A percentile compares a stretch with the other conserved stretches of the same genome.
Evolutionary conservation across 2,888 invertebrate genomes (phyloP).

Genomic region (Mesorhabditis sp.): DNA sequence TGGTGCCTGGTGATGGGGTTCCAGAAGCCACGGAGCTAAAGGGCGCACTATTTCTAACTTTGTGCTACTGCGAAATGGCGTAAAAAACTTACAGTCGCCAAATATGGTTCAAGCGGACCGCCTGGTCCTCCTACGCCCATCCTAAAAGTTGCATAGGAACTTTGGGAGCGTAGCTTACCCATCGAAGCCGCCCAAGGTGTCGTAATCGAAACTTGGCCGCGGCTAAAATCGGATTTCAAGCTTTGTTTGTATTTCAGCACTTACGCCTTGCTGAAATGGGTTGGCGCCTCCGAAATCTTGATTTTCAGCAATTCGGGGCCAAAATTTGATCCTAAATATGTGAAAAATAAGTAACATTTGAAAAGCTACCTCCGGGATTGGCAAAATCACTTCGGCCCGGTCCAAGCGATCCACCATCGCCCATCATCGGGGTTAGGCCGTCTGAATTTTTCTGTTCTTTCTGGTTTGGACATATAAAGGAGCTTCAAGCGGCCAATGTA

Average conservation of each 20-base stretch:
- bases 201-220: not conserved
- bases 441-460: not conserved
- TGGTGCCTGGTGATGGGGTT: slow-evolving; percentile 1
- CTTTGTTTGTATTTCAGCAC: no score
- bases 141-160: not conserved
- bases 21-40: not conserved
- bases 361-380: not conserved
- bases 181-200: not conserved
- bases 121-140: not conserved
- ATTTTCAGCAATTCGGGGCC: not conserved
- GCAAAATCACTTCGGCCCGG: slow-evolving; percentile 2
- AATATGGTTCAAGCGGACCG: not conserved
- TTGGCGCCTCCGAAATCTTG: not conserved
- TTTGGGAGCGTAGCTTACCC: not conserved
- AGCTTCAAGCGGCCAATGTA: not conserved
- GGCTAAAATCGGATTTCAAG: not conserved
- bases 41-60: not conserved
- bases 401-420: not conserved
- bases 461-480: no score
- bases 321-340: not conserved
- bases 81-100: not conserved
- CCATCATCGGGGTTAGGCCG: no score
- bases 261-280: not conserved
- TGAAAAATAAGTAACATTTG: no score
- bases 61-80: not conserved